phyloP scores from a whole-genome alignment of 2,888 invertebrate species.

The Epistrophella euchroma region DNA sequence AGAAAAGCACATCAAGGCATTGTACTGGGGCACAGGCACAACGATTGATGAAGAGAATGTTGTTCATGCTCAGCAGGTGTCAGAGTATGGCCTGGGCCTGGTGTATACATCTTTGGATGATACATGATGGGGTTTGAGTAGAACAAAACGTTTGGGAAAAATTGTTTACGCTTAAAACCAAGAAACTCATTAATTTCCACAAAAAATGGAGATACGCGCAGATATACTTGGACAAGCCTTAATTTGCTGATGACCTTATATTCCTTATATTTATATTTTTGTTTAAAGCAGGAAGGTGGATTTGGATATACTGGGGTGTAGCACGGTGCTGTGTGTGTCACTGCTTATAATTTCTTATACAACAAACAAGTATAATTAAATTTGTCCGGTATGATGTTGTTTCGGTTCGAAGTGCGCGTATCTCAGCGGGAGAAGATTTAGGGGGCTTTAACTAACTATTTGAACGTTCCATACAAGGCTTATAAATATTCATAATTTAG shows the following conservation, averaged over 20 bases:
- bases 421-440: slow-evolving; percentile 53
- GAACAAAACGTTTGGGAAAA: slow-evolving; percentile 63
- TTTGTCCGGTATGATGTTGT: slow-evolving; percentile 41
- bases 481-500: slow-evolving; percentile 66
- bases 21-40: slow-evolving; percentile 12
- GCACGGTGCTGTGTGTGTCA: slow-evolving; percentile 41
- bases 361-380: slow-evolving; percentile 53
- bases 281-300: slow-evolving; percentile 35
- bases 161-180: slow-evolving; percentile 41
- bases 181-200: slow-evolving; percentile 62
- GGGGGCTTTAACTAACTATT: slow-evolving; percentile 35
- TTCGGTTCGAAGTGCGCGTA: slow-evolving; percentile 35
- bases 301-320: slow-evolving; percentile 29
- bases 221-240: slow-evolving; percentile 14
- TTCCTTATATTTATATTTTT: no score
- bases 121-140: slow-evolving; percentile 49
- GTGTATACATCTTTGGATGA: slow-evolving; percentile 38
- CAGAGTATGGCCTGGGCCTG: slow-evolving; percentile 7
- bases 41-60: slow-evolving; percentile 21
- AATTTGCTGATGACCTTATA: slow-evolving; percentile 50
- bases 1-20: slow-evolving; percentile 25
- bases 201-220: slow-evolving; percentile 29
- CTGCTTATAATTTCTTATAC: slow-evolving; percentile 19
- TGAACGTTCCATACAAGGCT: slow-evolving; percentile 4
- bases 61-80: slow-evolving; percentile 71